phyloP scores from a whole-genome alignment of 2,113 vertebrate species.

The Hassar affinis region DNA sequence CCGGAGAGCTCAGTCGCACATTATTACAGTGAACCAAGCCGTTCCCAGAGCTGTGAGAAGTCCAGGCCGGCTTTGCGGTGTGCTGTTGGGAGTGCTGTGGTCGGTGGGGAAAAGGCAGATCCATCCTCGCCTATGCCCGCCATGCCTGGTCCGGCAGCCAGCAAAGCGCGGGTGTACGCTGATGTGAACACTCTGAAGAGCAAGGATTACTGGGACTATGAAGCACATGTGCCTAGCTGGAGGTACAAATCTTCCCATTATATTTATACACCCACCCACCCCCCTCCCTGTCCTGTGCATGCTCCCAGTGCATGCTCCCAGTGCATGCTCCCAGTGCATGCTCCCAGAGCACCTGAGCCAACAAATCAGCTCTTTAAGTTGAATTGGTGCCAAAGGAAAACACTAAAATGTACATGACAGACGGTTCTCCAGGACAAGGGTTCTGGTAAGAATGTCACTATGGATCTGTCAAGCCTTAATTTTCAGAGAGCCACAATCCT shows the following conservation, averaged over 20 bases:
- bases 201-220: conserved; percentile 97
- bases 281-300: neutral
- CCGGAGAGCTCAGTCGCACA: conserved; percentile 48
- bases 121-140: conserved; percentile 71
- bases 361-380: neutral
- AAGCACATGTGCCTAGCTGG: conserved; percentile 92
- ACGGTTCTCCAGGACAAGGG: neutral
- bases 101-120: conserved; percentile 62
- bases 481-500: neutral
- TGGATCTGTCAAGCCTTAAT: neutral
- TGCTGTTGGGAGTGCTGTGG: conserved; percentile 57
- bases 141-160: conserved; percentile 92
- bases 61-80: conserved; percentile 60
- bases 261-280: neutral
- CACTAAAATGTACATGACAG: neutral
- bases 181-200: conserved; percentile 95
- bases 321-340: neutral
- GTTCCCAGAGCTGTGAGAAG: conserved; percentile 47
- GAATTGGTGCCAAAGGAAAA: neutral
- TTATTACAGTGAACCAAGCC: conserved; percentile 52
- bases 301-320: neutral
- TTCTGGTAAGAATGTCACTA: neutral
- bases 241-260: conserved; percentile 75
- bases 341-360: neutral
- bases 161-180: conserved; percentile 94